Percentiles rank a stretch among this genome's conserved stretches.
These are phyloP conservation scores for Tapirus indicus DNA, from an alignment of 2,797 vertebrate species.

Conservation along the genomic window DNA sequence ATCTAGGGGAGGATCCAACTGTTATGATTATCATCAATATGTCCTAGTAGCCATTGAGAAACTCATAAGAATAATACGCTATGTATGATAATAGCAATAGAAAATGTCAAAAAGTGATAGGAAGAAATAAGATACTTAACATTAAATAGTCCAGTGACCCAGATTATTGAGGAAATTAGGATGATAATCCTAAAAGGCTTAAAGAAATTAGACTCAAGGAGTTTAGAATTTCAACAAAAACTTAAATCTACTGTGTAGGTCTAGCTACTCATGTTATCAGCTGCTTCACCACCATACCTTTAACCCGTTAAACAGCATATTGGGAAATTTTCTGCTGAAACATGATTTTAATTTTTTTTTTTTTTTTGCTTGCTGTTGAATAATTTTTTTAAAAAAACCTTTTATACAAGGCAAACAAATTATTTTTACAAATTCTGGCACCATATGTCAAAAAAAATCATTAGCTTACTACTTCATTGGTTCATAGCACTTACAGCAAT, in stretches of 20 bases:
- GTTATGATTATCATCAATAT: not conserved
- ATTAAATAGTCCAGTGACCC: not conserved
- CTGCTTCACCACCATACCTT: not conserved
- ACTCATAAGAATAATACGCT: not conserved
- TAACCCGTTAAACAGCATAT: not conserved
- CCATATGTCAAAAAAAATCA: constrained; percentile 80
- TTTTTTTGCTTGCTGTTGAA: not conserved
- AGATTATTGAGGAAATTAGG: not conserved
- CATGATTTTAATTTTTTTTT: not conserved
- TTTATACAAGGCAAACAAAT: constrained; percentile 1
- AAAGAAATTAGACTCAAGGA: not conserved
- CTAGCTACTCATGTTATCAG: not conserved
- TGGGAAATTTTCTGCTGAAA: not conserved
- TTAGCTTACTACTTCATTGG: constrained; percentile 81
- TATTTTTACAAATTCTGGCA: constrained; percentile 55
- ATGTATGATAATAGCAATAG: not conserved
- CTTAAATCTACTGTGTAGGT: not conserved
- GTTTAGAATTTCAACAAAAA: constrained; percentile 34
- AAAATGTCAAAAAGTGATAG: not conserved
- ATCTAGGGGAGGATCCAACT: not conserved
- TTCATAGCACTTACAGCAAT: constrained; percentile 80
- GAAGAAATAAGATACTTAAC: not conserved
- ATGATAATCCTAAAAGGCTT: not conserved
- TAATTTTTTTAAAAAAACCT: not conserved
- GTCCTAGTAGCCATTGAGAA: not conserved